Base-by-base conservation (phyloP, 1,140 invertebrate species). In the Aphaenogaster floridana region DNA sequence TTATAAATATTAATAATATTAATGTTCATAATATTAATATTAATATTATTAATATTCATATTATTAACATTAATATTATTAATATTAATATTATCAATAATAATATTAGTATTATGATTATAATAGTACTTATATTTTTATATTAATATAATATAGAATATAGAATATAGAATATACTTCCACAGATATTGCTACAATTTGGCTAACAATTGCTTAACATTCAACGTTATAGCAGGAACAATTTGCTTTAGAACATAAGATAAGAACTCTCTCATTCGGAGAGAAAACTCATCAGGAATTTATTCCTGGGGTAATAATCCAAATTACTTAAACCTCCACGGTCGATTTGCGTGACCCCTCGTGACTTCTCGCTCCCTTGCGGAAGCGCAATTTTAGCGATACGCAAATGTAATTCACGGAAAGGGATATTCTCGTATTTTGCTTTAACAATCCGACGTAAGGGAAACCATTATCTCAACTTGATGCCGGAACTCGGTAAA, bases 361-460 rank as follows among this genome's bases (percentile, higher is more conserved):
- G 68, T 83, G 57, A 83, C 45, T 74, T 9, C 2, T 72, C 17
- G 66, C 17, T 34, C 21, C 17, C 11, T 57, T 3, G 21, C 54
- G 54, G 28, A 50, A 81, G 52, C 17, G 69, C 17, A 84, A 84
- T 76, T 84, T 76, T 61, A 50, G 69, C 34, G 69, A 84, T 84
- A 63, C 61, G 71, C 83, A 68, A 86, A 78, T 78, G 59, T n/a
- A 64, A 86, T 79, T 86, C 28, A 52, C 61, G 34, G 48, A 86
- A 79, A 54, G 15, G 17, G 39, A 54, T 68, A 85, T 64, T 48
- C 54, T 28, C 42, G 34, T 28, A 13, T 50, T 28, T 45, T 50
- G 57, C 9, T 52, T 85, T 78, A 66, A 86, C 48, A 76, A 79
- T 42, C 17, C 17, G 21, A 79, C 48, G 2, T 85, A 78, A 7